Evolutionary conservation across 2,113 vertebrate genomes (phyloP).

Genomic region (Catharus fuscescens): DNA sequence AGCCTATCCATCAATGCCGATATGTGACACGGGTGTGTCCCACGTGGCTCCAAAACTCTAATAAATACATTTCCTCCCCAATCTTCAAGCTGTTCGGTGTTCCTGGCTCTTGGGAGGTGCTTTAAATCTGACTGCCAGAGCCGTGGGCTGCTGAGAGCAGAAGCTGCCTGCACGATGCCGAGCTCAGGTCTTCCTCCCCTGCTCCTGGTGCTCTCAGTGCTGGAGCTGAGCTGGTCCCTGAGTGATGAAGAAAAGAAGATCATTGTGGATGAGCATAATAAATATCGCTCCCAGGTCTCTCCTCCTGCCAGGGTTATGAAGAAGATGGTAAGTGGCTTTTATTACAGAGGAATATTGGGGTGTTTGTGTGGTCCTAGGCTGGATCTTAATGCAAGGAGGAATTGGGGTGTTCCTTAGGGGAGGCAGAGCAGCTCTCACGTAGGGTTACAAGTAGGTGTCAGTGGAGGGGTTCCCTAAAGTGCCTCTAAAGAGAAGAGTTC

Average conservation of each 20-base stretch:
- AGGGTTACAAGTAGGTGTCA: background rate
- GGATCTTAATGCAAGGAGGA: fast-evolving
- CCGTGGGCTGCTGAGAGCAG: conserved; percentile 59
- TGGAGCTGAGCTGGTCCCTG: conserved; percentile 51
- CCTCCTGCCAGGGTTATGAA: conserved; percentile 74
- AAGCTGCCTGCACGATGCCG: conserved; percentile 69
- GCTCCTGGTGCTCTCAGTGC: conserved; percentile 53
- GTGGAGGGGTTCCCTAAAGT: fast-evolving
- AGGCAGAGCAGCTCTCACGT: background rate
- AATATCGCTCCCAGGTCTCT: conserved; percentile 66
- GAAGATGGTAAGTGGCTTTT: conserved; percentile 74
- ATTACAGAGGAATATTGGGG: background rate
- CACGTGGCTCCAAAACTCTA: background rate
- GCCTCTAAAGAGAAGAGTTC: background rate
- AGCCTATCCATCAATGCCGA: background rate
- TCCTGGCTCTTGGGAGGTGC: conserved; percentile 72
- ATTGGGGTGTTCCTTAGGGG: background rate
- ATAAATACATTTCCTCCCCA: conserved; percentile 55
- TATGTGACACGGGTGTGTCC: conserved; percentile 42
- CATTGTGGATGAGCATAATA: conserved; percentile 74
- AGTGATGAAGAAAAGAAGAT: conserved; percentile 61
- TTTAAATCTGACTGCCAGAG: conserved; percentile 75
- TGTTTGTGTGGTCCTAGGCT: background rate
- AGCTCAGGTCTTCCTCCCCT: conserved; percentile 34
- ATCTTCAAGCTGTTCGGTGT: conserved; percentile 72